Percentiles rank a stretch among this genome's conserved stretches.
These are phyloP conservation scores for Agriopis marginaria DNA, from an alignment of 2,888 invertebrate genomes.

Conservation along the genomic window DNA sequence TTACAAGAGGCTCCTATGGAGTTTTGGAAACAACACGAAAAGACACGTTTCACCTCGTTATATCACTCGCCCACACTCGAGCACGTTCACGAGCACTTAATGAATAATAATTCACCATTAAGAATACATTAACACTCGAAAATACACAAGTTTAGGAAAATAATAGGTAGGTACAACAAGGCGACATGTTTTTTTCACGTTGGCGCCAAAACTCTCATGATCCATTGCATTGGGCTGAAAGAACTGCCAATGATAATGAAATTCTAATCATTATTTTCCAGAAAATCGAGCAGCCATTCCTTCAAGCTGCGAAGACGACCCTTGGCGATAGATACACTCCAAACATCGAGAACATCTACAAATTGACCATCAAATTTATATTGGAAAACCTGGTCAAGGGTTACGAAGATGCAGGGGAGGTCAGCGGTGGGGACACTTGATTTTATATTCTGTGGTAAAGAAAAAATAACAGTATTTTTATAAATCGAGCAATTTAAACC, in stretches of 20 bases:
- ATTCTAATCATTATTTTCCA: conserved; percentile 73
- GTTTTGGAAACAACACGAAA: no score
- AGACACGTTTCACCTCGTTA: no score
- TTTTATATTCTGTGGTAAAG: background rate
- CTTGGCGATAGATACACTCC: conserved; percentile 95
- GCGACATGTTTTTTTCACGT: no score
- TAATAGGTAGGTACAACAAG: no score
- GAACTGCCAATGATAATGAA: background rate
- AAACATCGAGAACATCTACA: conserved; percentile 95
- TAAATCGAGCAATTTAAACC: background rate
- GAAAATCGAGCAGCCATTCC: conserved; percentile 96
- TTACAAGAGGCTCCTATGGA: no score
- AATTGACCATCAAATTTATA: conserved; percentile 94
- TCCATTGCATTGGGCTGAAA: background rate
- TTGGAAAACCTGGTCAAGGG: conserved; percentile 94
- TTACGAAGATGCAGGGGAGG: conserved; percentile 84
- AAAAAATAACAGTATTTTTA: background rate
- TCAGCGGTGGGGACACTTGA: conserved; percentile 60
- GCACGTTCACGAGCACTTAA: no score
- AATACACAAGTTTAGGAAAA: no score
- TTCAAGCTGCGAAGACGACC: conserved; percentile 94
- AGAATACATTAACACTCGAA: no score
- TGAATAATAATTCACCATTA: no score
- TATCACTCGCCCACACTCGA: no score
- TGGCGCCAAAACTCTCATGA: no score